A percentile compares a stretch with the other conserved stretches of the same genome.
Conservation (phyloP, 2,113 vertebrate species). For the Sceloporus undulatus region DNA sequence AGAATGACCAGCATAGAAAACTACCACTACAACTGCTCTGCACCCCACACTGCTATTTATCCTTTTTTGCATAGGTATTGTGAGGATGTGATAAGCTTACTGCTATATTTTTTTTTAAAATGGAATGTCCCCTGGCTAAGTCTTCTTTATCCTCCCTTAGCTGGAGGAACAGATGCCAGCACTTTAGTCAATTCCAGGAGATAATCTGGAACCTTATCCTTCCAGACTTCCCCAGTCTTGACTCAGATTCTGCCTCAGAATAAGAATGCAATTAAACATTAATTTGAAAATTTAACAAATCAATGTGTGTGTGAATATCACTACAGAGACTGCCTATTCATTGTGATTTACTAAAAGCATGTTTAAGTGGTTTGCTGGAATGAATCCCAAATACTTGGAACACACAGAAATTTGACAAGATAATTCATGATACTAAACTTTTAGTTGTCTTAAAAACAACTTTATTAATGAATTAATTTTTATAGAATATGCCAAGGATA, state of each 20-base stretch:
- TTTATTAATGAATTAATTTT: neutral
- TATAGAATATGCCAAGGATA: neutral
- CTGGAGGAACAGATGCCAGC: too few species aligned
- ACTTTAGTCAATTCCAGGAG: too few species aligned
- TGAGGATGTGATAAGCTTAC: too few species aligned
- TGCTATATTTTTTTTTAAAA: too few species aligned
- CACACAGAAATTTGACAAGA: neutral
- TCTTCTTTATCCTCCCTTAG: too few species aligned
- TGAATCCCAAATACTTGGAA: slow-evolving; percentile 10
- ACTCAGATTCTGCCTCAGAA: neutral
- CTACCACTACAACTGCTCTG: neutral
- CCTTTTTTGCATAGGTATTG: too few species aligned
- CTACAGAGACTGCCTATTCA: neutral
- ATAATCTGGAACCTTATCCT: too few species aligned
- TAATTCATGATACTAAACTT: neutral
- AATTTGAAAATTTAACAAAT: neutral
- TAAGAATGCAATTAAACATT: neutral
- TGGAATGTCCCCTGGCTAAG: too few species aligned
- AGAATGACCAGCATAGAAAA: neutral
- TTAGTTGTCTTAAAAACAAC: neutral
- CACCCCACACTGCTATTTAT: neutral
- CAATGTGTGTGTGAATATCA: neutral
- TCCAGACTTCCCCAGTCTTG: fast-evolving
- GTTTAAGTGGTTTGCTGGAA: slow-evolving; percentile 14
- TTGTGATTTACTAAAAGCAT: neutral